Conservation (phyloP, 2,888 invertebrate species). For the Ptilodon capucinus region DNA sequence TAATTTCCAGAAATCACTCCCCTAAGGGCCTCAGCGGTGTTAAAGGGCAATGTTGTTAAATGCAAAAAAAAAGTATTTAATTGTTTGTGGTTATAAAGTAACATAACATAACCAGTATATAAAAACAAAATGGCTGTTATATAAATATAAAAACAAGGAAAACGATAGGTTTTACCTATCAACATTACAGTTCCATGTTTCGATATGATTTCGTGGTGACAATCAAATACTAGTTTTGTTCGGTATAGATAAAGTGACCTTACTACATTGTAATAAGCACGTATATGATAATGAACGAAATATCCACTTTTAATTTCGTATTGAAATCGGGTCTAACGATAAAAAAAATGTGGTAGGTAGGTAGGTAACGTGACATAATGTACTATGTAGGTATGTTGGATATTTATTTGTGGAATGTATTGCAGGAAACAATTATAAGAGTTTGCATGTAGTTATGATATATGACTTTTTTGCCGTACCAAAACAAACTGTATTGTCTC, state of each 20-base stretch:
- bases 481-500: too few relatives aligned
- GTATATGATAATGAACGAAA: conserved; percentile 10
- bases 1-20: too few relatives aligned
- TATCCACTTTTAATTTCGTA: conserved; percentile 11
- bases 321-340: conserved; percentile 19
- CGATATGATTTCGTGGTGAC: neutral
- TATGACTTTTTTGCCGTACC: too few relatives aligned
- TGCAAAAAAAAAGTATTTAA: too few relatives aligned
- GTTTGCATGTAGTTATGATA: neutral
- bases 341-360: neutral
- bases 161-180: neutral
- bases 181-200: neutral
- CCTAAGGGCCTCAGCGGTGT: too few relatives aligned
- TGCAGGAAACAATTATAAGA: neutral
- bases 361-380: conserved; percentile 1
- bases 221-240: neutral
- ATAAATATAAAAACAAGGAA: too few relatives aligned
- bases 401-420: neutral
- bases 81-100: too few relatives aligned
- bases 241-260: conserved; percentile 1
- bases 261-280: neutral
- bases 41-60: too few relatives aligned
- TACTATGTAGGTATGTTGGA: neutral
- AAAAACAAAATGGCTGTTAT: neutral
- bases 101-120: neutral